Conservation (phyloP, 2,797 vertebrate genomes). For the Falco cherrug region DNA sequence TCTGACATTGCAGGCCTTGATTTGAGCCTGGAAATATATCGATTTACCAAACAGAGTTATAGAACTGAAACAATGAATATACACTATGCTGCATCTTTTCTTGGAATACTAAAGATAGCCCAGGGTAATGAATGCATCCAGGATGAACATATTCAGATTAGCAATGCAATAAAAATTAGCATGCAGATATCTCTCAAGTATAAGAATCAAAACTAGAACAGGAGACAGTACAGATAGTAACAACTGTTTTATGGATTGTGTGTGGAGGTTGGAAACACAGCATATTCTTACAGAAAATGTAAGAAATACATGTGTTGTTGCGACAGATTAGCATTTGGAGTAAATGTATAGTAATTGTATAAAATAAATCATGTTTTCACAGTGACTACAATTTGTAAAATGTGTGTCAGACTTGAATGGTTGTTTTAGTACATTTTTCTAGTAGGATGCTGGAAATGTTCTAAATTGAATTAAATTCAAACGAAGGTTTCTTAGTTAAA, state of each 20-base stretch:
- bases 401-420: background rate
- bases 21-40: background rate
- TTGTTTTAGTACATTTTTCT: background rate
- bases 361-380: background rate
- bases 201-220: background rate
- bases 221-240: background rate
- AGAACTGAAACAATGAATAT: background rate
- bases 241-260: background rate
- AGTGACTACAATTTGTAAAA: background rate
- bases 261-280: background rate
- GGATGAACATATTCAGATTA: conserved; percentile 11
- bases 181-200: background rate
- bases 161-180: conserved; percentile 3
- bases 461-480: conserved; percentile 4
- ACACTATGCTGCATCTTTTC: background rate
- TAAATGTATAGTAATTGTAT: background rate
- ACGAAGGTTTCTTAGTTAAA: background rate
- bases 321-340: conserved; percentile 17
- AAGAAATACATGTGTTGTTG: background rate
- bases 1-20: background rate
- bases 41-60: conserved; percentile 7
- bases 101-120: conserved; percentile 7
- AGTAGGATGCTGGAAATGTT: background rate
- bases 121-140: background rate
- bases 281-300: background rate